phyloP scores from a whole-genome alignment of 2,888 invertebrate genomes.

The Coelopa pilipes region DNA sequence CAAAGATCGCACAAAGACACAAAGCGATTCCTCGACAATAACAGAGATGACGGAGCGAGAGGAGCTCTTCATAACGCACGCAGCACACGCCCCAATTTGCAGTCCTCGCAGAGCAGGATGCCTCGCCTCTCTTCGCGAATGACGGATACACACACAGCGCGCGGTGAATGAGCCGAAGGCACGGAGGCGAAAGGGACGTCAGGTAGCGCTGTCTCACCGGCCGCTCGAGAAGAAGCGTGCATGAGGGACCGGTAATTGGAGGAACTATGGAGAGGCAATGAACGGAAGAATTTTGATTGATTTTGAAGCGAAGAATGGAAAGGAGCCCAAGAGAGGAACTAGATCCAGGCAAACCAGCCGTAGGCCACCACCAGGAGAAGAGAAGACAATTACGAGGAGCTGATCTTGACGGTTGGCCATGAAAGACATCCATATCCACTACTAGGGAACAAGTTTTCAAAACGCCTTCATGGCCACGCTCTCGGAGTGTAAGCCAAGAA shows the following conservation, averaged over 20 bases:
- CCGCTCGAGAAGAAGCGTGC: neutral
- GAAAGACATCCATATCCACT: neutral
- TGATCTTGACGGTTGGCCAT: neutral
- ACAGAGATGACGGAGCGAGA: neutral
- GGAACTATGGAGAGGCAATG: neutral
- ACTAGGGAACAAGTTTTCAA: neutral
- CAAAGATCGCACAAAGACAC: slow-evolving; percentile 4
- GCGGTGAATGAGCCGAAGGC: slow-evolving; percentile 11
- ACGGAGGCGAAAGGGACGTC: neutral
- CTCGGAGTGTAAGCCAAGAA: neutral
- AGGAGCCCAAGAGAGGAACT: neutral
- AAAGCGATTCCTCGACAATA: slow-evolving; percentile 2
- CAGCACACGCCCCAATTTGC: slow-evolving; percentile 35
- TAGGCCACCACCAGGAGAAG: slow-evolving; percentile 6
- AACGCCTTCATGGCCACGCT: slow-evolving; percentile 14
- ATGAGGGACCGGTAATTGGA: neutral
- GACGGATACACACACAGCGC: slow-evolving; percentile 31
- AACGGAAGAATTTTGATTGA: slow-evolving; percentile 20
- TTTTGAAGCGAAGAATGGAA: slow-evolving; percentile 1
- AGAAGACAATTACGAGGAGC: slow-evolving; percentile 10
- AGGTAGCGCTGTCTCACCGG: slow-evolving; percentile 21
- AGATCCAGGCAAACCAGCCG: neutral
- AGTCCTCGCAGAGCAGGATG: slow-evolving; percentile 30
- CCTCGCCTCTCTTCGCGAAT: slow-evolving; percentile 4
- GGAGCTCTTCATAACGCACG: slow-evolving; percentile 28